Base-by-base conservation (phyloP, 2,888 invertebrate species). In the Temnothorax ravouxi region DNA sequence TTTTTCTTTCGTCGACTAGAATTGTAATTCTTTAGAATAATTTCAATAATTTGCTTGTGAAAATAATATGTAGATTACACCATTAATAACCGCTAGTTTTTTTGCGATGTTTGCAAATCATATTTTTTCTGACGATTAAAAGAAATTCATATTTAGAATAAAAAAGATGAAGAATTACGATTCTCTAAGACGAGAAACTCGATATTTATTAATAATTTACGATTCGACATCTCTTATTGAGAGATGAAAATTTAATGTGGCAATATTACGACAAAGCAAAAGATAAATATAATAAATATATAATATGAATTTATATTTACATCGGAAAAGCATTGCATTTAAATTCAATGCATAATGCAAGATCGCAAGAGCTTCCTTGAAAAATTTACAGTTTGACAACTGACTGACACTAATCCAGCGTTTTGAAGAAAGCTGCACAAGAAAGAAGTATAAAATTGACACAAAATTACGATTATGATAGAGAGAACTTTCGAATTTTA, bases 261-360 rank as follows among this genome's bases (percentile, higher is more conserved):
- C 34, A 34, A 6, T 5, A 44, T 69, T 59, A 18, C 41, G 52
- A 67, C 38, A 47, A 34, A 71, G n/a, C 13, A 8, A 59, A 21
- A 25, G 59, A 18, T 54, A n/a, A 59, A 44, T n/a, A 34, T 34
- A 6, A 34, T 34, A 34, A 0, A 34, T 34, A 1, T 34, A n/a
- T 71, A 47, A 79, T 69, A 38, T 25, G 44, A 47, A 71, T 47
- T 59, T 47, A 18, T 59, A 59, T 25, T 47, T 59, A 50, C 72
- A 41, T 25, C 38, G 38, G 38, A 79, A 80, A 38, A 59, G 79
- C 59, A 47, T 71, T 47, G 44, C 44, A 13, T 47, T 80, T 18
- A 59, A 79, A 79, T 72, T 34, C 38, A 38, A 80, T 47, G 72
- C 71, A 59, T 79, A 79, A 79, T 79, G 56, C 44, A 71, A 34